These are phyloP conservation scores for Vesta saturnalis DNA, from an alignment of 2,888 invertebrate species.

Conservation along the genomic window DNA sequence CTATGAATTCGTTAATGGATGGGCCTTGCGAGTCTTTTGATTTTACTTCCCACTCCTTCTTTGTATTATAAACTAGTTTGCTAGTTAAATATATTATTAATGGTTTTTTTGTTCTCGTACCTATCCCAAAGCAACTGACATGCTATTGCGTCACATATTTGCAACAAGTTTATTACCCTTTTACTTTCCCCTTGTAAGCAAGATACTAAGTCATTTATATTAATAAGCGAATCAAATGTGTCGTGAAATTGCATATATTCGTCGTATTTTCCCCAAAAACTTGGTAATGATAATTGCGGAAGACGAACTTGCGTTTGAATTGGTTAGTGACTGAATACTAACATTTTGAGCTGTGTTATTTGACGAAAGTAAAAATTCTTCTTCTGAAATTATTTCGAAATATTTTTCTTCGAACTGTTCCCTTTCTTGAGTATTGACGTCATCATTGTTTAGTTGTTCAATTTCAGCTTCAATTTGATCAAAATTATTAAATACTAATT, in stretches of 20 bases:
- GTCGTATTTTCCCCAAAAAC: background rate
- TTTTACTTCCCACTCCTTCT: background rate
- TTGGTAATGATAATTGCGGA: background rate
- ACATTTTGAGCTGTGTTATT: no score
- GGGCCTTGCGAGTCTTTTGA: background rate
- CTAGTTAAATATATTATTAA: background rate
- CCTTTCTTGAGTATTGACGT: no score
- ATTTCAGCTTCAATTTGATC: background rate
- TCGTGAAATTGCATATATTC: no score
- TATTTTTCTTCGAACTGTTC: no score
- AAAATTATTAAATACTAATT: background rate
- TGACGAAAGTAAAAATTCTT: no score
- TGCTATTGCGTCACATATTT: background rate
- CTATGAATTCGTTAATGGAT: background rate
- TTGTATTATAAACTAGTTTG: conserved; percentile 1
- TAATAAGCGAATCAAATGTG: background rate
- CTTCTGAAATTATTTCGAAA: no score
- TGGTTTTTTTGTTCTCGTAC: background rate
- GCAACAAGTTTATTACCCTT: background rate
- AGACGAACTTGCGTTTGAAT: background rate
- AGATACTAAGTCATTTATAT: background rate
- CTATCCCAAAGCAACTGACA: background rate
- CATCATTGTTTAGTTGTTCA: no score
- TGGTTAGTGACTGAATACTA: no score
- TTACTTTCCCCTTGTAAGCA: background rate